These are phyloP conservation scores for Sycophaga agraensis DNA, from an alignment of 1,140 invertebrate species.

Conservation along the genomic window DNA sequence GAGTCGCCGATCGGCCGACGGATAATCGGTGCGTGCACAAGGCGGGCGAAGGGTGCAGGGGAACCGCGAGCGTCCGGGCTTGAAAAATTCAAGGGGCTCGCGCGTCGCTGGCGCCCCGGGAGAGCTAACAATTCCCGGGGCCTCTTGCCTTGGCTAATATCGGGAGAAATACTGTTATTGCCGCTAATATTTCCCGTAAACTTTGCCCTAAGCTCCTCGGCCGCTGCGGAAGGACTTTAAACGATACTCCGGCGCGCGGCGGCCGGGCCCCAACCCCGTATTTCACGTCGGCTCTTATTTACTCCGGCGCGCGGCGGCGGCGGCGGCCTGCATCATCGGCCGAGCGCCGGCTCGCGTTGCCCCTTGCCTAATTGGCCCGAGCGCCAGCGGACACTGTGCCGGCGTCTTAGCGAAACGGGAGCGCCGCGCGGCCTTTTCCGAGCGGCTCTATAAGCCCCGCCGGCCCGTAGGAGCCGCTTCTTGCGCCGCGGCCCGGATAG, in stretches of 20 bases:
- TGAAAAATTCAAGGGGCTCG: too few species aligned
- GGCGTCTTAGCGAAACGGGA: too few species aligned
- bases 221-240: constrained; percentile 39
- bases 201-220: constrained; percentile 31
- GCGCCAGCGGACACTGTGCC: too few species aligned
- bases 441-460: too few species aligned
- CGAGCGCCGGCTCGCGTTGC: not conserved
- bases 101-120: too few species aligned
- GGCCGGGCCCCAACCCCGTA: too few species aligned
- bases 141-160: constrained; percentile 43
- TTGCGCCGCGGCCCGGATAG: too few species aligned
- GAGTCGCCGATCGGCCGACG: not conserved
- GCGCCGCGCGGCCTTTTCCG: not conserved
- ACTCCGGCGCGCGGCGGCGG: constrained; percentile 5
- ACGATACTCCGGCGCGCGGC: constrained; percentile 37
- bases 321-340: constrained; percentile 6
- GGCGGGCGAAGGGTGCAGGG: not conserved
- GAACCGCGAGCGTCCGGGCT: not conserved
- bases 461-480: too few species aligned
- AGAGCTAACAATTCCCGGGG: too few species aligned
- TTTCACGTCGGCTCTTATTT: constrained; percentile 44
- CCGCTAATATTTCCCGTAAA: constrained; percentile 48
- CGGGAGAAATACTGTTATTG: constrained; percentile 53
- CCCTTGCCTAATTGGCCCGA: constrained; percentile 10
- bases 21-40: not conserved